Conservation (phyloP, 2,888 invertebrate species). For the Drosophila birchii region DNA sequence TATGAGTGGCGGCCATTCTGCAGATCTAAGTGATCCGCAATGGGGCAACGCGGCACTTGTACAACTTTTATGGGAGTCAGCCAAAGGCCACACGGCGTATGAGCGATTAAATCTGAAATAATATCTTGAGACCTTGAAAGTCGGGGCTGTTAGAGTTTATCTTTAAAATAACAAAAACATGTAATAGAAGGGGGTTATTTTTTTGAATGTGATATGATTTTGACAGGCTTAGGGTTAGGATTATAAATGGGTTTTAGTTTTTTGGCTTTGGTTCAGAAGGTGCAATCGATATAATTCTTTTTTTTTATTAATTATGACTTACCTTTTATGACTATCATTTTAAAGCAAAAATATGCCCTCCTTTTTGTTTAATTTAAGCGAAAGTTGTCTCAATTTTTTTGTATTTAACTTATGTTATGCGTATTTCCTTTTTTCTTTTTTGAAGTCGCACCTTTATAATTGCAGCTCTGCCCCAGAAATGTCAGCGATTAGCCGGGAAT, state of each 20-base stretch:
- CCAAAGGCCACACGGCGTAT: slow-evolving; percentile 24
- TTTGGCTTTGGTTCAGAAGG: neutral
- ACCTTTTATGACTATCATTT: neutral
- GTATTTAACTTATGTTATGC: neutral
- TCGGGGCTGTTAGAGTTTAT: neutral
- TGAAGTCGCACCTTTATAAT: slow-evolving; percentile 13
- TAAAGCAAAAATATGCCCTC: neutral
- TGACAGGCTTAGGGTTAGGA: neutral
- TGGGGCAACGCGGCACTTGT: slow-evolving; percentile 9
- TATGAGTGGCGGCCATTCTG: slow-evolving; percentile 19
- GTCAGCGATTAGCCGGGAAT: slow-evolving; percentile 59
- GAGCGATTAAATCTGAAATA: slow-evolving; percentile 5
- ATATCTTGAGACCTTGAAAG: slow-evolving; percentile 4
- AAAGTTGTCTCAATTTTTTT: neutral
- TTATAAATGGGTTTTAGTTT: neutral
- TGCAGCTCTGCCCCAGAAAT: slow-evolving; percentile 47
- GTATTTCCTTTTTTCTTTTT: neutral
- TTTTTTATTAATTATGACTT: no score
- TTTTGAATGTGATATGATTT: neutral
- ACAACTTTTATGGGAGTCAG: slow-evolving; percentile 2
- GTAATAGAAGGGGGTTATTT: neutral
- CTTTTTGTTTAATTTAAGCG: neutral
- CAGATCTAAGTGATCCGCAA: slow-evolving; percentile 14
- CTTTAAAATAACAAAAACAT: neutral
- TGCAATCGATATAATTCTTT: no score